A percentile compares a stretch with the other conserved stretches of the same genome.
These are phyloP conservation scores for Harpalus rubripes DNA, from an alignment of 2,888 invertebrate species.

Conservation along the genomic window DNA sequence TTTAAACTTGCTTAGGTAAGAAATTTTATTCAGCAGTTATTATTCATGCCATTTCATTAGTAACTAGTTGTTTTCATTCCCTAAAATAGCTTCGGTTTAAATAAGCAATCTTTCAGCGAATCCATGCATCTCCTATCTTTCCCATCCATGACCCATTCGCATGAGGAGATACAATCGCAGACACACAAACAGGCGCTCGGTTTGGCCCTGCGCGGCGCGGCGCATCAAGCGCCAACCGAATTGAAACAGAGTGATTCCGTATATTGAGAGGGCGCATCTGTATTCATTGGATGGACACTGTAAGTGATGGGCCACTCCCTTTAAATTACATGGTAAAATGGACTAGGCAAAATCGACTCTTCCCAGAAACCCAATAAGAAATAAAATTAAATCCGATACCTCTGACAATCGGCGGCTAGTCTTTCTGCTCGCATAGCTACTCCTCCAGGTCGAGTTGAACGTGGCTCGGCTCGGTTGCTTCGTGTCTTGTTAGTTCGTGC, in stretches of 20 bases:
- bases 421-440: constrained; percentile 25
- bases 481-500: neutral
- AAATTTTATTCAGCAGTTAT: constrained; percentile 18
- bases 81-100: constrained; percentile 40
- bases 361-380: constrained; percentile 62
- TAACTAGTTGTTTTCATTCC: constrained; percentile 50
- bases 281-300: constrained; percentile 66
- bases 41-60: constrained; percentile 22
- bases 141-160: constrained; percentile 7
- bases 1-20: constrained; percentile 44
- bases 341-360: constrained; percentile 63
- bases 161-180: constrained; percentile 10
- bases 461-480: neutral
- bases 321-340: constrained; percentile 66
- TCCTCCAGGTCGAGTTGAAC: neutral
- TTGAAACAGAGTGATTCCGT: constrained; percentile 65
- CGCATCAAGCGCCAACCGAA: constrained; percentile 52
- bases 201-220: neutral
- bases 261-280: constrained; percentile 66
- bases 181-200: neutral
- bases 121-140: constrained; percentile 10
- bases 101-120: constrained; percentile 51
- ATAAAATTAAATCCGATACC: constrained; percentile 63
- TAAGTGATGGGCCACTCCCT: constrained; percentile 64
- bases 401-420: constrained; percentile 54